phyloP scores from a whole-genome alignment of 2,113 vertebrate species.

The Anolis carolinensis region DNA sequence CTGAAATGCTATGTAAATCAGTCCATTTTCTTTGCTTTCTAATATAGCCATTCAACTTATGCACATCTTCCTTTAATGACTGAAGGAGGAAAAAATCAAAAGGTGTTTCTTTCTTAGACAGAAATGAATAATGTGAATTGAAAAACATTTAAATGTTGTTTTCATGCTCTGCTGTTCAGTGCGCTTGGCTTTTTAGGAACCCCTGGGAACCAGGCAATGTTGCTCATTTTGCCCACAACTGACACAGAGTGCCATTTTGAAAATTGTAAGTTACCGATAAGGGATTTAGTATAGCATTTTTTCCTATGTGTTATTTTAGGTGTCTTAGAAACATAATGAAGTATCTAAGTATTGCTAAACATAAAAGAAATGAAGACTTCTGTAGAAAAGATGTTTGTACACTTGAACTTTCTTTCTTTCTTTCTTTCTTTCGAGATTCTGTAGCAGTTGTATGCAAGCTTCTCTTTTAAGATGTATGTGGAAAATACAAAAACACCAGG shows the following conservation, averaged over 20 bases:
- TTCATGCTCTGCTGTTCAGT: neutral
- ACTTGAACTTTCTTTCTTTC: neutral
- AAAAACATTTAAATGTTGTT: neutral
- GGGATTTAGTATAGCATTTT: neutral
- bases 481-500: neutral
- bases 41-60: slow-evolving; percentile 6
- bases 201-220: neutral
- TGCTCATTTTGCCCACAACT: neutral
- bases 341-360: neutral
- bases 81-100: neutral
- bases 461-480: neutral
- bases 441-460: neutral
- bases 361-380: neutral
- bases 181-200: neutral
- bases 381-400: neutral
- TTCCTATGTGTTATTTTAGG: neutral
- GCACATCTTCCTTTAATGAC: neutral
- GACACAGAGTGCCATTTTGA: slow-evolving; percentile 15
- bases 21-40: neutral
- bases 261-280: slow-evolving; percentile 24
- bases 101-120: neutral
- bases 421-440: too few species aligned
- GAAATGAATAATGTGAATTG: neutral
- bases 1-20: neutral
- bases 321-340: neutral